phyloP scores from a whole-genome alignment of 1,140 invertebrate genomes.

The Atopsyche davidsoni region DNA sequence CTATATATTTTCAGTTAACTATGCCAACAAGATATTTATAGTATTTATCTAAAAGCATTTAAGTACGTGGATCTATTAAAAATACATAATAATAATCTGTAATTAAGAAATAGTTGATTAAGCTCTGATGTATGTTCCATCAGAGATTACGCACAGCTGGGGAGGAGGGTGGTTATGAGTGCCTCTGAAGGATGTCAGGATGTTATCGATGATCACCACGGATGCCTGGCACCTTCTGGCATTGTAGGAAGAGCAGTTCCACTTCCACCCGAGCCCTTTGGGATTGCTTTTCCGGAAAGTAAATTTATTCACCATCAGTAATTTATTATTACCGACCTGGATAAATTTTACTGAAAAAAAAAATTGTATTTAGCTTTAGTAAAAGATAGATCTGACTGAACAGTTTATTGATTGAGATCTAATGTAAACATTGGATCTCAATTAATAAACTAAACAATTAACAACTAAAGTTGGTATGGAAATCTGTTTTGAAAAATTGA shows the following conservation, averaged over 20 bases:
- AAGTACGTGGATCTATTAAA: too few species aligned
- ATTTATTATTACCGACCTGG: background rate
- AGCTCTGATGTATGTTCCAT: background rate
- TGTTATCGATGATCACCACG: background rate
- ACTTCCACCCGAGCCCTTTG: background rate
- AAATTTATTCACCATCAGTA: conserved; percentile 5
- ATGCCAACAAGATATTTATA: too few species aligned
- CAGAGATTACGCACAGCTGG: background rate
- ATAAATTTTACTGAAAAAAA: conserved; percentile 3
- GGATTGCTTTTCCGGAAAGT: background rate
- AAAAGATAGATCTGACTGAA: too few species aligned
- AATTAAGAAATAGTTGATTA: too few species aligned
- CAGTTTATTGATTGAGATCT: too few species aligned
- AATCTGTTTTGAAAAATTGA: too few species aligned
- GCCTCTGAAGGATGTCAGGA: background rate
- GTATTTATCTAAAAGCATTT: too few species aligned
- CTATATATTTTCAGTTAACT: too few species aligned
- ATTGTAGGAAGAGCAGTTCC: conserved; percentile 1
- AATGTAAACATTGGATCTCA: too few species aligned
- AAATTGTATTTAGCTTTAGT: background rate
- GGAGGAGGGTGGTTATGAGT: background rate
- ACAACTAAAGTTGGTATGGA: too few species aligned
- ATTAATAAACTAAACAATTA: too few species aligned
- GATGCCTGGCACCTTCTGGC: background rate
- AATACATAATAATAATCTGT: too few species aligned